phyloP scores from a whole-genome alignment of 2,113 vertebrate species.

The Ochotona princeps region DNA sequence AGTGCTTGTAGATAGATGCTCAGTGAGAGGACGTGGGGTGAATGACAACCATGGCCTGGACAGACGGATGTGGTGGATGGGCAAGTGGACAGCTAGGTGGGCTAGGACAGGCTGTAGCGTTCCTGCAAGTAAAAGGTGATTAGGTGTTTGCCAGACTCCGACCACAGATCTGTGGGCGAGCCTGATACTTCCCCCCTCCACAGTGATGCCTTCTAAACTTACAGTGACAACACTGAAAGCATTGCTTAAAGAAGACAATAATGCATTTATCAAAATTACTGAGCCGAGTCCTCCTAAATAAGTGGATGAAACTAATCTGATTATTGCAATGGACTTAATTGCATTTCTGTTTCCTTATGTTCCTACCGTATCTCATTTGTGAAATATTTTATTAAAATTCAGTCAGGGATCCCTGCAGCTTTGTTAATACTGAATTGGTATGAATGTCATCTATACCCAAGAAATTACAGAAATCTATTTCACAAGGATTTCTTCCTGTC shows the following conservation, averaged over 20 bases:
- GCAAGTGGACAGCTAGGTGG: not conserved
- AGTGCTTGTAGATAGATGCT: not conserved
- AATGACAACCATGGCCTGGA: not conserved
- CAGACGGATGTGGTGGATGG: not conserved
- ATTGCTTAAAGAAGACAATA: not conserved
- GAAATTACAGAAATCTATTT: not conserved
- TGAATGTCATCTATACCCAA: not conserved
- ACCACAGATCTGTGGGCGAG: not conserved
- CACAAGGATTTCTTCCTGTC: not conserved
- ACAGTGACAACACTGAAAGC: conserved; percentile 22
- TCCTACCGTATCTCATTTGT: conserved; percentile 36
- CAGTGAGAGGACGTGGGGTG: not conserved
- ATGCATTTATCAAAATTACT: conserved; percentile 25
- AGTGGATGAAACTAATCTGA: not conserved
- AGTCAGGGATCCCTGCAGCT: not conserved
- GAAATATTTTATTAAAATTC: conserved; percentile 51
- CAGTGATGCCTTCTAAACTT: not conserved
- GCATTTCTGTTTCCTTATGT: conserved; percentile 21
- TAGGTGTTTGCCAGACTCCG: not conserved
- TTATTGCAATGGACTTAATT: not conserved
- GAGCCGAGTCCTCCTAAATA: not conserved
- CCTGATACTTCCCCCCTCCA: not conserved
- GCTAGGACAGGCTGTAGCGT: not conserved
- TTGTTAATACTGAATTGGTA: conserved; percentile 45
- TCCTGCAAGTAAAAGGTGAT: conserved; percentile 23